Evolutionary conservation across 2,888 invertebrate species (phyloP), one percentile per base, ranked within the genome.

Genomic region (Cephus spinipes): DNA sequence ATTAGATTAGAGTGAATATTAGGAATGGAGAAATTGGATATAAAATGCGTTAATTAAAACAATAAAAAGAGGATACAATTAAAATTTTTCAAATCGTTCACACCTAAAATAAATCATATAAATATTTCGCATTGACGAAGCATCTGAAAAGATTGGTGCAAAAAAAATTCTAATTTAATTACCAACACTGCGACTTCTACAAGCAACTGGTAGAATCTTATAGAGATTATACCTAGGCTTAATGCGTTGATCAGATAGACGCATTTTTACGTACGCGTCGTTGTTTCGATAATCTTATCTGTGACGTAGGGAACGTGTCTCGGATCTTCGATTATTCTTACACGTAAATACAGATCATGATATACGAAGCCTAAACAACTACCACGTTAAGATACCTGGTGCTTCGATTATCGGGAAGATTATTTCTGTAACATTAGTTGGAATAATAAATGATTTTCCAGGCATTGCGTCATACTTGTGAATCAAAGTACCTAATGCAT

Each of bases 161-260:
- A 55, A 55, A 55, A 9, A 55, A 55, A 9, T 23, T 9, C 2
- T 23, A 1, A 55, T 23, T 55, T 23, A 55, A 23, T 55, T 23
- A 23, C 23, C 55, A 23, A 55, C 23, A 55, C 2, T 55, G 9
- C 23, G 9, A 23, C 9, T 55, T 55, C 55, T 55, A 15, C 55
- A 23, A 23, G 55, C 23, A 55, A 2, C 9, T 2, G 23, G 15
- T 23, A 55, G 23, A 55, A 55, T 55, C 55, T 55, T 55, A 4
- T 6, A 55, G 9, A 23, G 55, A 55, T 55, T 15, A 23, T 55
- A 55, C 6, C 9, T 9, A 23, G 55, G 55, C 55, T 15, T 69
- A 78, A 77, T 77, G 79, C 69, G 71, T 23, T 77, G 83, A 84
- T 84, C 80, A 83, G 84, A 84, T 84, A 85, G 76, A 12, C 75